Evolutionary conservation across 1,140 invertebrate species (phyloP).

Genomic region (Dreissena polymorpha): DNA sequence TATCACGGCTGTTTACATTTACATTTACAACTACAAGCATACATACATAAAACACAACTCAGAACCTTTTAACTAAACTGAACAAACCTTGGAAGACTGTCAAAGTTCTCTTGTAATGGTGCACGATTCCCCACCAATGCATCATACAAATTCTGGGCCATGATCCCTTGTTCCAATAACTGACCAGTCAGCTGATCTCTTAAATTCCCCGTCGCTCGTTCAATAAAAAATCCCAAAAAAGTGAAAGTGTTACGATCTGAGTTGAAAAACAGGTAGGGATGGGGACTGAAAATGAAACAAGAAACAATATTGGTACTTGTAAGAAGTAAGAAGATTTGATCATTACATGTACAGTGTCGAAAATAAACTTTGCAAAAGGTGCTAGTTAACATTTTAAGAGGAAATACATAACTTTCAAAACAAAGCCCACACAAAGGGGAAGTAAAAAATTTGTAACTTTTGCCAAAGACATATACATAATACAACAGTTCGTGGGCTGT

Average conservation of each 20-base stretch:
- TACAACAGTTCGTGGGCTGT: background rate
- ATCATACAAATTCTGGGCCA: conserved; percentile 63
- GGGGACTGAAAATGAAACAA: conserved; percentile 64
- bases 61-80: background rate
- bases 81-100: conserved; percentile 67
- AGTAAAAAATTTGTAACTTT: background rate
- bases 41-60: background rate
- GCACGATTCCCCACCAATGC: conserved; percentile 66
- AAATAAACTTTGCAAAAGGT: background rate
- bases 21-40: background rate
- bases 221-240: conserved; percentile 75
- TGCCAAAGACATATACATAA: background rate
- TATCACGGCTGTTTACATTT: conserved; percentile 16
- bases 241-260: conserved; percentile 71
- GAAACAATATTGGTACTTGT: background rate
- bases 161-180: conserved; percentile 60
- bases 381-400: background rate
- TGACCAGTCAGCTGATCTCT: conserved; percentile 65
- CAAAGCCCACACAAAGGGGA: background rate
- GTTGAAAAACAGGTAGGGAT: conserved; percentile 78
- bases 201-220: conserved; percentile 65
- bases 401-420: background rate
- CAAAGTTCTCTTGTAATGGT: conserved; percentile 73
- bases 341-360: background rate
- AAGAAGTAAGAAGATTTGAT: background rate